Evolutionary conservation across 1,140 invertebrate species (phyloP).

Genomic region (Macrosteles quadrilineatus): DNA sequence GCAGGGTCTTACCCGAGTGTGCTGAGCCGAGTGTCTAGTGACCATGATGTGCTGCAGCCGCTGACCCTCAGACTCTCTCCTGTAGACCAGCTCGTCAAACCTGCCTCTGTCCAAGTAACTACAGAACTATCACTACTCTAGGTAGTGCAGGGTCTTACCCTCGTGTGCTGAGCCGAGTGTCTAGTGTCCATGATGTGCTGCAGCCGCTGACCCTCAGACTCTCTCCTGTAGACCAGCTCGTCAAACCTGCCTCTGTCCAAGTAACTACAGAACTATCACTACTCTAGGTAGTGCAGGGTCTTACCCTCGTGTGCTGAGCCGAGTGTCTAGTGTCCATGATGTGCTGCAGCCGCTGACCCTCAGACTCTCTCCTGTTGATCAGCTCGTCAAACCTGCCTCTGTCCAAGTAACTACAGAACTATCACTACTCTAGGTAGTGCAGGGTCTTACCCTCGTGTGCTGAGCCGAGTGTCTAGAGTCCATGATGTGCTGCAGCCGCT

Average conservation of each 20-base stretch:
- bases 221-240: constrained; percentile 82
- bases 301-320: too few species aligned
- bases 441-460: too few species aligned
- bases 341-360: constrained; percentile 32
- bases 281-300: too few species aligned
- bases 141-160: too few species aligned
- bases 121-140: too few species aligned
- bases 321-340: too few species aligned
- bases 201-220: constrained; percentile 43
- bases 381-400: constrained; percentile 83
- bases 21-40: too few species aligned
- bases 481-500: constrained; percentile 31
- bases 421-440: constrained; percentile 86
- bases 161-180: too few species aligned
- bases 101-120: constrained; percentile 74
- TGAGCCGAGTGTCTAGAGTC: too few species aligned
- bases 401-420: constrained; percentile 79
- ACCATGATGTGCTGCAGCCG: constrained; percentile 25
- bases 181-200: constrained; percentile 32
- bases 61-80: constrained; percentile 56
- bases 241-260: constrained; percentile 84
- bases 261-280: constrained; percentile 78
- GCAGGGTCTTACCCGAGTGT: too few species aligned
- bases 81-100: constrained; percentile 89
- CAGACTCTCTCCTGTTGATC: constrained; percentile 72